Evolutionary conservation across 2,888 invertebrate species (phyloP).

Genomic region (Coenonympha glycerion): DNA sequence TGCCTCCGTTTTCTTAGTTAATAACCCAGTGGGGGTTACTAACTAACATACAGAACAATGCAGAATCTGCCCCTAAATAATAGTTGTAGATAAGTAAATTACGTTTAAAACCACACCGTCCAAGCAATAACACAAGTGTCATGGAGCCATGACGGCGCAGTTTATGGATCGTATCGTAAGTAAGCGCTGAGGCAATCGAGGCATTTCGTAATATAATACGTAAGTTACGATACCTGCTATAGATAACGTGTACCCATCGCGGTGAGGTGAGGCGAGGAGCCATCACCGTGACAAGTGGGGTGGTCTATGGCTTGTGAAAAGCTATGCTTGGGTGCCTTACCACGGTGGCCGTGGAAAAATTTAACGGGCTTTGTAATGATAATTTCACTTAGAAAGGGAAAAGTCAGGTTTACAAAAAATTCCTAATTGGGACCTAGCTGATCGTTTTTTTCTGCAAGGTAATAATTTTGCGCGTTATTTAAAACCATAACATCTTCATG

Average conservation of each 20-base stretch:
- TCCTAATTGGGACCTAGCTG: too few relatives aligned
- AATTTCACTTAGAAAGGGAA: slow-evolving; percentile 6
- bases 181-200: background rate
- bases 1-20: too few relatives aligned
- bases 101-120: too few relatives aligned
- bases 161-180: slow-evolving; percentile 10
- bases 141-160: slow-evolving; percentile 25
- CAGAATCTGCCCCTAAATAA: too few relatives aligned
- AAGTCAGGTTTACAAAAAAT: background rate
- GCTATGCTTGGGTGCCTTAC: slow-evolving; percentile 59
- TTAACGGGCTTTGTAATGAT: slow-evolving; percentile 33
- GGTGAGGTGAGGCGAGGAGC: slow-evolving; percentile 37
- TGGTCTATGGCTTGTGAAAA: slow-evolving; percentile 65
- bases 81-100: too few relatives aligned
- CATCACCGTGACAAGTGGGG: slow-evolving; percentile 71
- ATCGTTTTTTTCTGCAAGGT: too few relatives aligned
- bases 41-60: too few relatives aligned
- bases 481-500: too few relatives aligned
- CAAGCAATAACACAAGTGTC: slow-evolving; percentile 11
- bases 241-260: slow-evolving; percentile 28
- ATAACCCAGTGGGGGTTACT: too few relatives aligned
- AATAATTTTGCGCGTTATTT: too few relatives aligned
- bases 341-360: slow-evolving; percentile 49
- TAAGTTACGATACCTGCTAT: slow-evolving; percentile 12
- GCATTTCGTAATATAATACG: slow-evolving; percentile 11